A percentile compares a stretch with the other conserved stretches of the same genome.
Evolutionary conservation across 2,888 invertebrate genomes (phyloP).

Genomic region (Mesorhabditis sp.): DNA sequence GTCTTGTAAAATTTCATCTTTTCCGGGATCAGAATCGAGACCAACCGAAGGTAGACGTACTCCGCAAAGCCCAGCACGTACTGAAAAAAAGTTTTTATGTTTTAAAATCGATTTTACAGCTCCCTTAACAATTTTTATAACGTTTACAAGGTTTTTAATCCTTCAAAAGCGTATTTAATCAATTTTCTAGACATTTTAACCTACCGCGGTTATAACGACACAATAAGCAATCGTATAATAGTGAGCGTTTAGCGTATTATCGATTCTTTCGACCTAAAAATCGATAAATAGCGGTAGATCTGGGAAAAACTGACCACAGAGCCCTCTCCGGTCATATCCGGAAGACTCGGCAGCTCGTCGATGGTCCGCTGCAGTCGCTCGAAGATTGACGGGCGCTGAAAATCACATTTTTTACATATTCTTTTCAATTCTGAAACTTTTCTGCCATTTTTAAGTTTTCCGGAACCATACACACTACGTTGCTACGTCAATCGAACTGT

Average conservation of each 20-base stretch:
- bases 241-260: conserved; percentile 29
- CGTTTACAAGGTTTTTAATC: background rate
- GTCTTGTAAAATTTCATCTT: conserved; percentile 15
- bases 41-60: conserved; percentile 48
- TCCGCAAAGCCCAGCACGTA: conserved; percentile 48
- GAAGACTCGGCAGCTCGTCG: conserved; percentile 1
- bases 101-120: background rate
- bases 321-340: conserved; percentile 2
- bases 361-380: conserved; percentile 5
- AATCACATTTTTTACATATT: background rate
- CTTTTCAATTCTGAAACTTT: too few relatives aligned
- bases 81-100: conserved; percentile 27
- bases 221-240: conserved; percentile 47
- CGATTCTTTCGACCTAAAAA: conserved; percentile 14
- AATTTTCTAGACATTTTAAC: background rate
- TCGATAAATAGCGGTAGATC: background rate
- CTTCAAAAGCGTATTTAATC: background rate
- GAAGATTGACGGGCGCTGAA: background rate
- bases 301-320: background rate
- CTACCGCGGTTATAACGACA: conserved; percentile 42
- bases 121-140: too few relatives aligned
- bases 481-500: too few relatives aligned
- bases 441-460: too few relatives aligned
- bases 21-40: conserved; percentile 39
- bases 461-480: too few relatives aligned